Conservation (phyloP, 2,113 vertebrate species). For the Tyto alba region DNA sequence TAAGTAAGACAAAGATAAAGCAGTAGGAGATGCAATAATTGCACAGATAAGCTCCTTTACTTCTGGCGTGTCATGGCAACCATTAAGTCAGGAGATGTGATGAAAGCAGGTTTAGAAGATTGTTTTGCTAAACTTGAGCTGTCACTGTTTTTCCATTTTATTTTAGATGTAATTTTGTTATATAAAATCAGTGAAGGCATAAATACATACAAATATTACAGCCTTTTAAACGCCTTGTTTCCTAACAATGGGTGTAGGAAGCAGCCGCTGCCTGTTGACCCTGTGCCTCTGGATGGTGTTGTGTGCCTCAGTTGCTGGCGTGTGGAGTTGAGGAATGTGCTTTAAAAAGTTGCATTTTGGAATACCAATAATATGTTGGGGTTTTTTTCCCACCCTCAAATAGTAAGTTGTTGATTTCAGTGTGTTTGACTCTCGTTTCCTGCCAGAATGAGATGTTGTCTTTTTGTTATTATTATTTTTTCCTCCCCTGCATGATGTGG, state of each 20-base stretch:
- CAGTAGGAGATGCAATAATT: not conserved
- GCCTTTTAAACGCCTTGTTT: not conserved
- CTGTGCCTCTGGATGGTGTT: not conserved
- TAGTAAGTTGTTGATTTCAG: not conserved
- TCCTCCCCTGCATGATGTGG: not conserved
- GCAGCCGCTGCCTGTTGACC: not conserved
- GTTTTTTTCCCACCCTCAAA: not conserved
- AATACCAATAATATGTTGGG: not conserved
- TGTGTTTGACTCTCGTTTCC: not conserved
- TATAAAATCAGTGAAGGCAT: not conserved
- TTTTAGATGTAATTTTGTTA: not conserved
- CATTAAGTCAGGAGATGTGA: not conserved
- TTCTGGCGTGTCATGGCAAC: not conserved
- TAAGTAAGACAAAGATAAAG: not conserved
- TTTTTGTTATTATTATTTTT: not conserved
- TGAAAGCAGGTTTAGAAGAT: not conserved
- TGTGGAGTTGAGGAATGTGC: not conserved
- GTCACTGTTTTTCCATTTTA: not conserved
- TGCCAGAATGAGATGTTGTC: not conserved
- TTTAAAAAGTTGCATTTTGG: not conserved
- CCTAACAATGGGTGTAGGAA: not conserved
- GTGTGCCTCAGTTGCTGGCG: rapidly evolving
- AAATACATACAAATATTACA: not conserved
- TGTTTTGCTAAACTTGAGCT: not conserved
- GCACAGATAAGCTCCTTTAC: not conserved